Conservation (phyloP, 2,797 vertebrate genomes). For the Allobates femoralis region DNA sequence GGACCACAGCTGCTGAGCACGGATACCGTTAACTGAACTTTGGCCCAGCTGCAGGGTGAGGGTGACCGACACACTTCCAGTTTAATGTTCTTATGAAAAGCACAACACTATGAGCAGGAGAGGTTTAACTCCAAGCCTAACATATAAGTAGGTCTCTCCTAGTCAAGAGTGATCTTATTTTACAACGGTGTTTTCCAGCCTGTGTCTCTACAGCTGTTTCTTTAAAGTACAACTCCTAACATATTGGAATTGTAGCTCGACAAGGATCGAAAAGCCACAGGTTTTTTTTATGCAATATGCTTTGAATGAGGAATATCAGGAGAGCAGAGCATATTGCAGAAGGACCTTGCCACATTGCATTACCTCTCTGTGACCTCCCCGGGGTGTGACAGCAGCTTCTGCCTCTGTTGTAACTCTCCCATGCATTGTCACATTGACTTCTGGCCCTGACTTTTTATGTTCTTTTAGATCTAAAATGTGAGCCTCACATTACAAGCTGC, state of each 20-base stretch:
- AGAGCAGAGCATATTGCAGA: not conserved
- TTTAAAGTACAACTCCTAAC: not conserved
- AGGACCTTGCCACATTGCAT: constrained; percentile 4
- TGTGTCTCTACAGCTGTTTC: too few relatives aligned
- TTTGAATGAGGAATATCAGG: not conserved
- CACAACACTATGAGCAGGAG: not conserved
- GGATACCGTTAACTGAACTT: too few relatives aligned
- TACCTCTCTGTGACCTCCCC: constrained; percentile 33
- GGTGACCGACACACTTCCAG: too few relatives aligned
- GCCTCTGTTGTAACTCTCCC: not conserved
- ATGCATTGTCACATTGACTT: not conserved
- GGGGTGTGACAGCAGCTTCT: not conserved
- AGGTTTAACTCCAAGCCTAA: not conserved
- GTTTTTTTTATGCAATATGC: not conserved
- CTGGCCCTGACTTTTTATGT: constrained; percentile 7
- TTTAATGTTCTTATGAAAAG: too few relatives aligned
- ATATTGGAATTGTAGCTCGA: not conserved
- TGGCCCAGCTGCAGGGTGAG: too few relatives aligned
- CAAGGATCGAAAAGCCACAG: not conserved
- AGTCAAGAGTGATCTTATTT: too few relatives aligned
- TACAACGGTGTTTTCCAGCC: too few relatives aligned
- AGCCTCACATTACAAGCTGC: constrained; percentile 33
- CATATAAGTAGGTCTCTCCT: too few relatives aligned
- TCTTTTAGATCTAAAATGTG: constrained; percentile 23
- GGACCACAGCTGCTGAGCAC: too few relatives aligned